A percentile compares a stretch with the other conserved stretches of the same genome.
phyloP scores from a whole-genome alignment of 2,888 invertebrate species.

The Dromius quadrimaculatus region DNA sequence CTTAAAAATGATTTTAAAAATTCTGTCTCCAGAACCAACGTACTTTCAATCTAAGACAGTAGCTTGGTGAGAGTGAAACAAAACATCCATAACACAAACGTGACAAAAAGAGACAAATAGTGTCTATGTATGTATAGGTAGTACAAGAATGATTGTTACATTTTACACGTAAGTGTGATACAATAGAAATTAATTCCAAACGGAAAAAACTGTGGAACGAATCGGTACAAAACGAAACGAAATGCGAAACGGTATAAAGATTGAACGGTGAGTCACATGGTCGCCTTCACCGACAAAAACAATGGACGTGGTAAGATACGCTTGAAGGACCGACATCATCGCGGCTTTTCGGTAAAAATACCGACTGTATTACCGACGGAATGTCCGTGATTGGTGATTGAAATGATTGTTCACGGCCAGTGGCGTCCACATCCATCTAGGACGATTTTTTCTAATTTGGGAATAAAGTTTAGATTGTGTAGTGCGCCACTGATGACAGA shows the following conservation, averaged over 20 bases:
- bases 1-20: neutral
- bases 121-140: neutral
- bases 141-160: constrained; percentile 34
- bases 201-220: constrained; percentile 40
- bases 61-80: neutral
- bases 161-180: constrained; percentile 41
- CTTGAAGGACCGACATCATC: constrained; percentile 11
- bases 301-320: constrained; percentile 43
- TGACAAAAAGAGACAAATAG: neutral
- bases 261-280: constrained; percentile 41
- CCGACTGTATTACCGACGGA: constrained; percentile 26
- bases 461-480: too few species aligned
- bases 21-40: neutral
- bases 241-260: constrained; percentile 37
- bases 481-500: too few species aligned
- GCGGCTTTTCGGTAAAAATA: constrained; percentile 44
- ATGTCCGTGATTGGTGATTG: constrained; percentile 26
- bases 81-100: neutral
- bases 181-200: constrained; percentile 44
- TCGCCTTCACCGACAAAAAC: constrained; percentile 22
- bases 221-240: constrained; percentile 41
- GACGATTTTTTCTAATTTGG: too few species aligned
- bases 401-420: constrained; percentile 23
- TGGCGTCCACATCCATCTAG: neutral
- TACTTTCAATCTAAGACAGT: constrained; percentile 18